Evolutionary conservation across 1,140 invertebrate genomes (phyloP), one percentile per base, ranked within the genome.

Genomic region (Nymphalis io): DNA sequence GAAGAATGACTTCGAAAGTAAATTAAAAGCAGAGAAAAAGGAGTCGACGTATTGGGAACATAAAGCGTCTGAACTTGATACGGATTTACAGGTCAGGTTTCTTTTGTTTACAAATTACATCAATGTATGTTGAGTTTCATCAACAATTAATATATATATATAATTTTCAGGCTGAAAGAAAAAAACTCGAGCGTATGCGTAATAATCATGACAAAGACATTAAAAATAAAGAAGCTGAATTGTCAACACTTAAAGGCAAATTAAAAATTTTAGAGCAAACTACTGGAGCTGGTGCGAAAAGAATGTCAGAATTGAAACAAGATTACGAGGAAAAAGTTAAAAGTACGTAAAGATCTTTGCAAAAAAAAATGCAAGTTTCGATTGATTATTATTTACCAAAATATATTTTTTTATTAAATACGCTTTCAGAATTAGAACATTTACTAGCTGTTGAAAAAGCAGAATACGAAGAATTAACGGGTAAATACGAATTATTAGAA

Each of bases 401-500:
- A 27, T 8, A 3, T 3, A 21, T 23, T 12, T 13, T 21, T 8
- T 23, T 3, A 53, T 12, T 55, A 27, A 20, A 2, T 11, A 68
- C 51, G 72, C 78, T 89, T 92, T 55, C 82, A 96, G 95, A 94
- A 83, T 82, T 96, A 72, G 95, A 96, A 87, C 90, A 93, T 73
- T 93, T 94, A 44, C 74, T 97, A 39, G 92, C 92, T 40, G 92
- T 92, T 20, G 95, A 95, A 80, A 94, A 94, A 64, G 93, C 95
- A 68, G 95, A 96, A 73, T 96, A 96, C 84, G 95, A 96, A 70
- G 96, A 97, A 74, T 89, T 98, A 8, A 96, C 95, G 27, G 92
- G 93, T 3, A 96, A 96, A 84, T 96, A 97, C 86, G 96, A 96
- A 79, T 93, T 95, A 68, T 88, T 98, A n/a, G 95, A 95, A 80